Evolutionary conservation across 2,113 vertebrate genomes (phyloP), one percentile per base, ranked within the genome.

Genomic region (Pardalotus punctatus): DNA sequence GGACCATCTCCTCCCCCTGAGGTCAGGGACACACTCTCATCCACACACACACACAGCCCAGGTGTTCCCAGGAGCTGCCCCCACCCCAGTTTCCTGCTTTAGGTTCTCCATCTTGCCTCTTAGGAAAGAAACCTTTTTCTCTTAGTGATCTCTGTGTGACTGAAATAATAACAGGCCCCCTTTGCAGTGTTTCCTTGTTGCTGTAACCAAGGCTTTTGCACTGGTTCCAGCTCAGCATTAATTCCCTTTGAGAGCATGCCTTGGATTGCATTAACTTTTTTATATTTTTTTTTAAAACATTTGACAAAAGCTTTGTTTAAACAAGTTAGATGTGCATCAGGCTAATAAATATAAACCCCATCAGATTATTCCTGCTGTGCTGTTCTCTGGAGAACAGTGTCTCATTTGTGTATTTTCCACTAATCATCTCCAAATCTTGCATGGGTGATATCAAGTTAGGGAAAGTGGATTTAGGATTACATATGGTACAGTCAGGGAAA

Each of bases 301-400:
- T 92, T 92, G 71, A 96, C 90, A 92, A 95, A 94, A 96, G 56
- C 96, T 78, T 80, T 88, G 74, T 96, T 94, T 92, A 92, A 95
- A 86, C 88, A 88, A 95, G 94, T 88, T 85, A 86, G 82, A 92
- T 92, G 90, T 94, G 90, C 94, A 92, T 92, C 77, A 27, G 67
- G 90, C 82, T 94, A 86, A 95, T 94, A 96, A 95, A 90, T 90
- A 86, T 20, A 71, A 91, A 64, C 43, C 24, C 29, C 28, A 17
- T 71, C 80, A 73, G 54, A 80, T 78, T 58, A 48, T 88, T 84
- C 89, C 86, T 64, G 88, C 95, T 84, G 73, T 33, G 61, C 61
- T 1, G 28, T 36, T 83, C 95, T 93, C 93, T 90, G 79, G 94
- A 93, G 96, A 93, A 31, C 64, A 54, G 67, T 58, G 62, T 95